phyloP scores from a whole-genome alignment of 2,888 invertebrate genomes.

The Eremobia ochroleuca region DNA sequence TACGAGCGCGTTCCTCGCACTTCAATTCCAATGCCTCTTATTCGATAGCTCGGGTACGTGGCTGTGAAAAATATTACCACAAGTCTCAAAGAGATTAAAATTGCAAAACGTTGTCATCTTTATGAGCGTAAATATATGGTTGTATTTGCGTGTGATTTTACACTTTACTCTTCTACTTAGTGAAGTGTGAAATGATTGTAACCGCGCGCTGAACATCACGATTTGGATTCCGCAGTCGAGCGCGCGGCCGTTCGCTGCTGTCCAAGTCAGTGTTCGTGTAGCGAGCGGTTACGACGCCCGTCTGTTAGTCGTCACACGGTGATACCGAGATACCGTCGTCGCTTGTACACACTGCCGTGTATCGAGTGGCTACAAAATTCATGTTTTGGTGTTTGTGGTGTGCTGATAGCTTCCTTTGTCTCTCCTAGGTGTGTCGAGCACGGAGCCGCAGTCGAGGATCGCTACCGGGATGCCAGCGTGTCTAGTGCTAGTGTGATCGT shows the following conservation, averaged over 20 bases:
- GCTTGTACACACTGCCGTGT: conserved; percentile 67
- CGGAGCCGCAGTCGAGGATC: conserved; percentile 72
- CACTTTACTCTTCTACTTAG: conserved; percentile 84
- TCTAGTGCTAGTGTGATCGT: conserved; percentile 89
- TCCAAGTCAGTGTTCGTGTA: conserved; percentile 79
- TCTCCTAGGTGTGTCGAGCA: conserved; percentile 85
- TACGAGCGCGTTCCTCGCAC: conserved; percentile 64
- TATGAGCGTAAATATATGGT: conserved; percentile 68
- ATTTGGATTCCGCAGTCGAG: conserved; percentile 76
- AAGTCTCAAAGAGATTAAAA: conserved; percentile 33
- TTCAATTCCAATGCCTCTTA: conserved; percentile 55
- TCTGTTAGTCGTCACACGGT: conserved; percentile 51
- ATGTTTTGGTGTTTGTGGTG: conserved; percentile 80
- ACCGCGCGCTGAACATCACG: conserved; percentile 78
- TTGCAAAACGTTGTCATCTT: conserved; percentile 52
- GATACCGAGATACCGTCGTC: conserved; percentile 45
- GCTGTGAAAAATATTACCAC: conserved; percentile 31
- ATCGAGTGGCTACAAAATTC: conserved; percentile 75
- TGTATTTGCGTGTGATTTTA: conserved; percentile 84
- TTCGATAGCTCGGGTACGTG: conserved; percentile 53
- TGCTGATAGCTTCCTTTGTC: conserved; percentile 82
- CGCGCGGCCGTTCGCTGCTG: conserved; percentile 58
- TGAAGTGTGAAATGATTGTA: conserved; percentile 85
- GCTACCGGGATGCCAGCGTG: conserved; percentile 85
- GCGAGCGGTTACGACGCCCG: conserved; percentile 75